phyloP scores from a whole-genome alignment of 2,113 vertebrate species.

The Dunckerocampus dactyliophorus region DNA sequence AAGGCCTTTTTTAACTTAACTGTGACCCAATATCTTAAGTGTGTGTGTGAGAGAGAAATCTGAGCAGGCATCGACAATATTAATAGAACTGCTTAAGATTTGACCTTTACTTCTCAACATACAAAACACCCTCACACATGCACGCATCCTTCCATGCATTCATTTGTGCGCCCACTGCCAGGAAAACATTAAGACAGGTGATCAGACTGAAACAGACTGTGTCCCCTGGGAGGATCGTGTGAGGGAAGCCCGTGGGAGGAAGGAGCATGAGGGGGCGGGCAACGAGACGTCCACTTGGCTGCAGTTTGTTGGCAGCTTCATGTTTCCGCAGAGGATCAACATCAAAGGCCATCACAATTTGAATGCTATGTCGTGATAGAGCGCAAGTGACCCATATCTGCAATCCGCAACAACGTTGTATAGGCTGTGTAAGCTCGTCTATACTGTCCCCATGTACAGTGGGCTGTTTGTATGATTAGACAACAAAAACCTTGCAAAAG shows the following conservation, averaged over 20 bases:
- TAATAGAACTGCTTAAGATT: constrained; percentile 55
- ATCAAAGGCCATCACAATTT: constrained; percentile 47
- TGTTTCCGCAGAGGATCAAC: constrained; percentile 43
- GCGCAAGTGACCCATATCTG: constrained; percentile 16
- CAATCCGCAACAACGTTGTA: neutral
- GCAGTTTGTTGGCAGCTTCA: constrained; percentile 37
- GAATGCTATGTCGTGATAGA: constrained; percentile 18
- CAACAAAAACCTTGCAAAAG: neutral
- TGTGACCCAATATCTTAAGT: constrained; percentile 28
- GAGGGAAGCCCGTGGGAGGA: constrained; percentile 16
- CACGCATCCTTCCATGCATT: neutral
- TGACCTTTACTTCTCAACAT: constrained; percentile 50
- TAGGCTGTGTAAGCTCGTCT: neutral
- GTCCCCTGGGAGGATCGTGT: constrained; percentile 24
- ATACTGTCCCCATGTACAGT: neutral
- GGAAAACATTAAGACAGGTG: constrained; percentile 45
- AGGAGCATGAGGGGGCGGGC: constrained; percentile 11
- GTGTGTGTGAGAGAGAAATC: constrained; percentile 30
- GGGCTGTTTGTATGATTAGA: neutral
- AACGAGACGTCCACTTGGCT: constrained; percentile 41
- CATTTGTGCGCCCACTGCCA: neutral
- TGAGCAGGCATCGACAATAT: constrained; percentile 49
- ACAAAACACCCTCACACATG: constrained; percentile 5
- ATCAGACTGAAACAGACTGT: constrained; percentile 24
- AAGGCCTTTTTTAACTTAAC: constrained; percentile 23